Evolutionary conservation across 2,113 vertebrate genomes (phyloP), one percentile per base, ranked within the genome.

Genomic region (Dunckerocampus dactyliophorus): DNA sequence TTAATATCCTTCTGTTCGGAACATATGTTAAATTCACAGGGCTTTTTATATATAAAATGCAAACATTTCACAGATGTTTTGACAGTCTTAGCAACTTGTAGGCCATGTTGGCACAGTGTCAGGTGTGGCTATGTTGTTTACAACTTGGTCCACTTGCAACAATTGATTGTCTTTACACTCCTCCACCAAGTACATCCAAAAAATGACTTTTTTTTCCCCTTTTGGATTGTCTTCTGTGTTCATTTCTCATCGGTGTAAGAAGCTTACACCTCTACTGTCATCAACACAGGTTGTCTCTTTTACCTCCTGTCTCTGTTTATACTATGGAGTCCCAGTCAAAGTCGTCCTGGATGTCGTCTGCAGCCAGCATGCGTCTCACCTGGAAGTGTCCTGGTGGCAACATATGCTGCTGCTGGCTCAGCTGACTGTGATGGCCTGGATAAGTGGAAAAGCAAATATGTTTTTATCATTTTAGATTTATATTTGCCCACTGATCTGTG

Each of bases 271-370:
- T 70, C 63, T 58, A 19, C 31, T 34, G 45, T 46, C 52, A 20
- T 59, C 58, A 63, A 59, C 55, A 59, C 68, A 8, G 39, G 42
- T 46, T 6, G 6, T 0, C 28, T n/a, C 21, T 50, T 5, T 34
- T n/a, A 22, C 34, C 31, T 57, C n/a, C 7, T 58, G 39, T 24
- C 42, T 51, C 62, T 3, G 22, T 56, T 91, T 91, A 94, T 69
- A 94, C 93, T 59, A 94, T 94, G 62, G 93, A 93, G 90, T 94
- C 93, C 93, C 93, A 94, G 87, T 94, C 93, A 71, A 94, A 94
- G 79, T 94, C 93, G 47, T 94, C 92, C 85, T 94, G 92, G 86
- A 94, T 94, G 81, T 94, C 93, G 19, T 94, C 93, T 3, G 89
- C 82, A 58, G 92, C 79, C 57, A 91, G 90, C 88, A 94, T 87